These are phyloP conservation scores for Equus przewalskii DNA, from an alignment of 2,113 vertebrate genomes.

Conservation along the genomic window DNA sequence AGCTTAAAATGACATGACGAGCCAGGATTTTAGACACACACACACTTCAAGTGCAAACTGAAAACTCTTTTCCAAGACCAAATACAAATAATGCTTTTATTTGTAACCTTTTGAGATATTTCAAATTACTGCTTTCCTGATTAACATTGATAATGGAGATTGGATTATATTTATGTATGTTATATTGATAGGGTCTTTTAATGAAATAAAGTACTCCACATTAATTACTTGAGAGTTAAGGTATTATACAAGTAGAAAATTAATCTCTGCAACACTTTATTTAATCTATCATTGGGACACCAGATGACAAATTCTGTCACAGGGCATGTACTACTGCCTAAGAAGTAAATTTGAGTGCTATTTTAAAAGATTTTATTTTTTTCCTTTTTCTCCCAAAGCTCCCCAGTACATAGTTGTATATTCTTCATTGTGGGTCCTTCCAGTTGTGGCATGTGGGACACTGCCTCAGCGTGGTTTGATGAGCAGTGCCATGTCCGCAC, in stretches of 20 bases:
- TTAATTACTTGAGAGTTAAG: neutral
- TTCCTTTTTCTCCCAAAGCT: no score
- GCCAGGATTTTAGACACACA: neutral
- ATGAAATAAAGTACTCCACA: neutral
- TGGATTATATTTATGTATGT: slow-evolving; percentile 3
- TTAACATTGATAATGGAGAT: neutral
- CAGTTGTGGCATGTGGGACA: no score
- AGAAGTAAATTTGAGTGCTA: neutral
- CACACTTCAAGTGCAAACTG: neutral
- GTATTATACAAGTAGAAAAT: neutral
- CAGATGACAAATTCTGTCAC: neutral
- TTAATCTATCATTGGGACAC: neutral
- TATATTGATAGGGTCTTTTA: neutral
- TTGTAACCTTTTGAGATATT: neutral
- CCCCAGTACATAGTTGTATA: no score
- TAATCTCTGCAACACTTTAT: neutral
- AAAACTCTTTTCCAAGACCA: neutral
- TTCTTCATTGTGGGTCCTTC: no score
- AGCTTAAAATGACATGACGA: neutral
- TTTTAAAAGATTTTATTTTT: neutral
- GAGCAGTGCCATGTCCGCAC: no score
- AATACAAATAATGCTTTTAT: neutral
- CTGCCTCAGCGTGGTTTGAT: no score
- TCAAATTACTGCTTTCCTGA: neutral
- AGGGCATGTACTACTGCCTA: neutral